Conservation (phyloP, 2,888 invertebrate species). For the Melikaiella ostensackeni region DNA sequence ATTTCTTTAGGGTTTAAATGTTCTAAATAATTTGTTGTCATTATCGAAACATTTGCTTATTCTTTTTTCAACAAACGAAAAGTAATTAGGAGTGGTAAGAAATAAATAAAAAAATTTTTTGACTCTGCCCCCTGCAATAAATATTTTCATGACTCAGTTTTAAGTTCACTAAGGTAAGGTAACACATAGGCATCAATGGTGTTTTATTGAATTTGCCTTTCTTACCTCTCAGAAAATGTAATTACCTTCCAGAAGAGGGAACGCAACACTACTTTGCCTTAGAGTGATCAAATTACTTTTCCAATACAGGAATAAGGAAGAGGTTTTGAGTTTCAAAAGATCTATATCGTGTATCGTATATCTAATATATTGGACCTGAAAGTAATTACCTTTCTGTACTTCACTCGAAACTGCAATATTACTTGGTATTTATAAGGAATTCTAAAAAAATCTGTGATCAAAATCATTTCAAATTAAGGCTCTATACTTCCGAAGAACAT, state of each 20-base stretch:
- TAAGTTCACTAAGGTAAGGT: background rate
- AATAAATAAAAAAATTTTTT: too few relatives aligned
- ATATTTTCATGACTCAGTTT: background rate
- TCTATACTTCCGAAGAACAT: too few relatives aligned
- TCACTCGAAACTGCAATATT: background rate
- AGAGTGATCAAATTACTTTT: slow-evolving; percentile 31
- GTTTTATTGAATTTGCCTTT: slow-evolving; percentile 4
- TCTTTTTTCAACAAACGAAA: too few relatives aligned
- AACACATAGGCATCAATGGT: background rate
- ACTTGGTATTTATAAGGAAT: background rate
- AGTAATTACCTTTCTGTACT: background rate
- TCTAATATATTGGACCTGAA: slow-evolving; percentile 14
- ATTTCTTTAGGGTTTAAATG: too few relatives aligned
- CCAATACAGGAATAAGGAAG: slow-evolving; percentile 10
- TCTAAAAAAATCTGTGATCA: background rate
- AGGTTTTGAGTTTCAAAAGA: slow-evolving; percentile 19
- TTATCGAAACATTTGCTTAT: too few relatives aligned
- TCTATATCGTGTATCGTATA: slow-evolving; percentile 14
- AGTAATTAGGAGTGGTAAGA: too few relatives aligned
- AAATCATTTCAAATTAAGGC: too few relatives aligned
- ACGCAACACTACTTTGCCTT: background rate
- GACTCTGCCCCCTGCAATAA: background rate
- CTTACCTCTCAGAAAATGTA: slow-evolving; percentile 6
- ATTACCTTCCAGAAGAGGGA: slow-evolving; percentile 6
- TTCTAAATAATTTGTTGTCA: too few relatives aligned